phyloP scores from a whole-genome alignment of 2,888 invertebrate genomes.

The Drosophila meridiana region DNA sequence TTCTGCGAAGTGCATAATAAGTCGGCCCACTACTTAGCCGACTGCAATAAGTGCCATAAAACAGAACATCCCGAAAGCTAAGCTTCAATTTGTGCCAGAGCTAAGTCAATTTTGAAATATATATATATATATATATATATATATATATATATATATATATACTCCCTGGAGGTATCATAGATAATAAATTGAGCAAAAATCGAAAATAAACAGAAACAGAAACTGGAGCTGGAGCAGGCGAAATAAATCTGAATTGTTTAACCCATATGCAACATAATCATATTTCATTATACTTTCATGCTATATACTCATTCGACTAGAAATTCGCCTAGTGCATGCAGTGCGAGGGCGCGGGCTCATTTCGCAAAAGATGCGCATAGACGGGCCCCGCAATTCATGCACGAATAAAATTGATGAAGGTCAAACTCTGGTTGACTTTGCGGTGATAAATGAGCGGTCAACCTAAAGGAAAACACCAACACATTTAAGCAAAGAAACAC shows the following conservation, averaged over 20 bases:
- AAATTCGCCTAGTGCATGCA: conserved; percentile 35
- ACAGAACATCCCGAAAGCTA: not conserved
- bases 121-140: not conserved
- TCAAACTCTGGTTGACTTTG: conserved; percentile 75
- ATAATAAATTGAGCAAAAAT: conserved; percentile 25
- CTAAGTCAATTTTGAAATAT: conserved; percentile 7
- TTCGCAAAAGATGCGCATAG: conserved; percentile 58
- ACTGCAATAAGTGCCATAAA: conserved; percentile 21
- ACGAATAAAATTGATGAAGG: conserved; percentile 73
- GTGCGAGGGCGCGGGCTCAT: conserved; percentile 41
- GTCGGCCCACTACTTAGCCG: conserved; percentile 52
- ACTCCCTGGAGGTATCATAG: not conserved
- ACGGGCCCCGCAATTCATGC: conserved; percentile 62
- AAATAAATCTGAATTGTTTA: conserved; percentile 57
- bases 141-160: not conserved
- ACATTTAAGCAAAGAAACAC: conserved; percentile 10
- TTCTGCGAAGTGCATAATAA: conserved; percentile 36
- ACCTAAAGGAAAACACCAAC: conserved; percentile 45
- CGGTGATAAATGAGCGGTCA: conserved; percentile 76
- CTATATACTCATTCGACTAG: conserved; percentile 30
- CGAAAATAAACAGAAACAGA: conserved; percentile 26
- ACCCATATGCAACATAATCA: conserved; percentile 61
- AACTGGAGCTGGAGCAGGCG: conserved; percentile 26
- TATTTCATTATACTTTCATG: conserved; percentile 51
- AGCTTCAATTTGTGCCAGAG: conserved; percentile 21